Evolutionary conservation across 2,888 invertebrate species (phyloP).

Genomic region (Frankliniella intonsa): DNA sequence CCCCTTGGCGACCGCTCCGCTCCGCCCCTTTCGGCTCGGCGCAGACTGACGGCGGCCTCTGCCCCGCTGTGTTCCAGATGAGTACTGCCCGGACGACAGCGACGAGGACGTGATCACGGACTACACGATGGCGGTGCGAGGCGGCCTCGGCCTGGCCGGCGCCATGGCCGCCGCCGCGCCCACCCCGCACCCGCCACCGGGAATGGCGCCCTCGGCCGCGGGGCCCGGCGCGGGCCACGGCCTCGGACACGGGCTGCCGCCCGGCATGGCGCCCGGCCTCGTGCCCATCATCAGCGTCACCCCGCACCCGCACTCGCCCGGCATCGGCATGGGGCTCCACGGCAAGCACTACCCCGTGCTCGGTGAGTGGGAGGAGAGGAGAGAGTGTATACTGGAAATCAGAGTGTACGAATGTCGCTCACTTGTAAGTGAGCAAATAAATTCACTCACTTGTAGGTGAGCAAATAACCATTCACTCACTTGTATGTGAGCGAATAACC

Average conservation of each 20-base stretch:
- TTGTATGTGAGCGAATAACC: no score
- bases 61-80: neutral
- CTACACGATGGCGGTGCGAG: slow-evolving; percentile 50
- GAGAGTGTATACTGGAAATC: no score
- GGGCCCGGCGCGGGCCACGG: slow-evolving; percentile 36
- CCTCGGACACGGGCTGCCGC: slow-evolving; percentile 24
- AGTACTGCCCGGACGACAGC: slow-evolving; percentile 61
- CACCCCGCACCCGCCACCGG: slow-evolving; percentile 42
- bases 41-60: neutral
- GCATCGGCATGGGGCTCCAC: slow-evolving; percentile 7
- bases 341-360: slow-evolving; percentile 63
- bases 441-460: no score
- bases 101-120: slow-evolving; percentile 77
- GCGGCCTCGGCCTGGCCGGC: slow-evolving; percentile 33
- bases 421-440: no score
- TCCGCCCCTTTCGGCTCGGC: neutral
- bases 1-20: neutral
- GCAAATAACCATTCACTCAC: no score
- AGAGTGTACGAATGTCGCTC: no score
- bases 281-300: slow-evolving; percentile 85
- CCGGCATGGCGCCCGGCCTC: slow-evolving; percentile 46
- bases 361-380: slow-evolving; percentile 44
- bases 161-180: slow-evolving; percentile 41
- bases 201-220: slow-evolving; percentile 38
- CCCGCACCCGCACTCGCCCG: slow-evolving; percentile 71